Evolutionary conservation across 2,888 invertebrate genomes (phyloP).

Genomic region (Thymelicus acteon): DNA sequence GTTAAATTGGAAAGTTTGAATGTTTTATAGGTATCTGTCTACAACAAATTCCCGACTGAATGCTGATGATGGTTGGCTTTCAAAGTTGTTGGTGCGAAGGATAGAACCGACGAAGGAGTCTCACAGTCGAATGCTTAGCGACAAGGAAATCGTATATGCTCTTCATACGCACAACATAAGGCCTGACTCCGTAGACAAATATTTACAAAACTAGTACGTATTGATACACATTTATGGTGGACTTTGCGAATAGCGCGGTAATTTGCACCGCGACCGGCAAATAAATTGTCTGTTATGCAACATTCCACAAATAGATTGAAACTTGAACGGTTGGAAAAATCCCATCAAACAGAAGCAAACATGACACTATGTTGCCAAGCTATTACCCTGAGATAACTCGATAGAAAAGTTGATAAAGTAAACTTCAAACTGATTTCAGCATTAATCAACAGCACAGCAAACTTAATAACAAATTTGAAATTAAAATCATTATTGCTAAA

Average conservation of each 20-base stretch:
- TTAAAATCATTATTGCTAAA: not conserved
- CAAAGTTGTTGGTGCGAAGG: conserved; percentile 94
- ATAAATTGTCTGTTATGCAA: conserved; percentile 70
- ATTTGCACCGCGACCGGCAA: conserved; percentile 40
- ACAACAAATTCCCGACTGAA: conserved; percentile 67
- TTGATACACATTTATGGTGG: conserved; percentile 25
- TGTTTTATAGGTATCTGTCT: conserved; percentile 71
- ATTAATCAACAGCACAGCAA: not conserved
- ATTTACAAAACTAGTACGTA: conserved; percentile 94
- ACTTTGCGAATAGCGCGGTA: conserved; percentile 23
- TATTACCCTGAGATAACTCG: conserved; percentile 48
- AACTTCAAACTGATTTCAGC: not conserved
- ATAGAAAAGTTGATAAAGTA: not conserved
- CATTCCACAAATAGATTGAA: conserved; percentile 66
- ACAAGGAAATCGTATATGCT: conserved; percentile 98
- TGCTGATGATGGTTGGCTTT: conserved; percentile 92
- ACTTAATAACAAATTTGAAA: too few species aligned
- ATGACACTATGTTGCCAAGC: conserved; percentile 47
- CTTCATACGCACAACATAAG: conserved; percentile 97
- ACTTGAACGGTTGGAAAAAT: conserved; percentile 25
- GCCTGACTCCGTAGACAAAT: conserved; percentile 94
- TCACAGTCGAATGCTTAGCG: conserved; percentile 98
- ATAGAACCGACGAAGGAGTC: conserved; percentile 98
- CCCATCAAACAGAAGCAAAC: conserved; percentile 13
- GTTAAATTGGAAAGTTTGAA: conserved; percentile 37